Evolutionary conservation across 2,113 vertebrate species (phyloP).

Genomic region (Melanocharis versteri): DNA sequence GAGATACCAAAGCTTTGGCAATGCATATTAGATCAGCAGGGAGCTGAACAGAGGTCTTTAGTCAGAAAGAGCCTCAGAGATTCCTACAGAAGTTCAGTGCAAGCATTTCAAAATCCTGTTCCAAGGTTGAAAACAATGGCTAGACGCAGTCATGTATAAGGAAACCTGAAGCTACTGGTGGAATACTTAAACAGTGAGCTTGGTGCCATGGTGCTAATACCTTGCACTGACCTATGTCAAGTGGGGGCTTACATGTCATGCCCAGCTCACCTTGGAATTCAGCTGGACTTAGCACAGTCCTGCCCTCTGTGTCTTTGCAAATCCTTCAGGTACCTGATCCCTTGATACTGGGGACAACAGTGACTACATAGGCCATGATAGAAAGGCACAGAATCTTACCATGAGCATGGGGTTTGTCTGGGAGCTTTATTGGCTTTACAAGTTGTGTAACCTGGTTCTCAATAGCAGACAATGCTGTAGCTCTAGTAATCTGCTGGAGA

Average conservation of each 20-base stretch:
- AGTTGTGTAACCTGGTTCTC: not conserved
- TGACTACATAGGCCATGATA: not conserved
- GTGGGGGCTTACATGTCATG: not conserved
- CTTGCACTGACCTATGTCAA: not conserved
- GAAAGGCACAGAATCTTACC: not conserved
- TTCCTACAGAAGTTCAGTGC: not conserved
- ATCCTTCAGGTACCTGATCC: not conserved
- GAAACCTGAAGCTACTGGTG: not conserved
- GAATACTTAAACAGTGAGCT: not conserved
- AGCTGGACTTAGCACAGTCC: not conserved
- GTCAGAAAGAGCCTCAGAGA: not conserved
- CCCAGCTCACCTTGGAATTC: not conserved
- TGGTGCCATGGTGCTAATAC: not conserved
- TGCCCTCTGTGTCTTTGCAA: constrained; percentile 4
- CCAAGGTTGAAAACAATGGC: not conserved
- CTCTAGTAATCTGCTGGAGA: not conserved
- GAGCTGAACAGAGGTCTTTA: not conserved
- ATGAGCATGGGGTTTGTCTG: not conserved
- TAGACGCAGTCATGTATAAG: not conserved
- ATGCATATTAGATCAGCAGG: not conserved
- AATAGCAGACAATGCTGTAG: not conserved
- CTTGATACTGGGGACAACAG: not conserved
- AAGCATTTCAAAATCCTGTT: not conserved
- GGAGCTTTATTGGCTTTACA: not conserved
- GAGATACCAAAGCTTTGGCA: not conserved